Evolutionary conservation across 1,140 invertebrate species (phyloP).

Genomic region (Macrocentrus cingulum): DNA sequence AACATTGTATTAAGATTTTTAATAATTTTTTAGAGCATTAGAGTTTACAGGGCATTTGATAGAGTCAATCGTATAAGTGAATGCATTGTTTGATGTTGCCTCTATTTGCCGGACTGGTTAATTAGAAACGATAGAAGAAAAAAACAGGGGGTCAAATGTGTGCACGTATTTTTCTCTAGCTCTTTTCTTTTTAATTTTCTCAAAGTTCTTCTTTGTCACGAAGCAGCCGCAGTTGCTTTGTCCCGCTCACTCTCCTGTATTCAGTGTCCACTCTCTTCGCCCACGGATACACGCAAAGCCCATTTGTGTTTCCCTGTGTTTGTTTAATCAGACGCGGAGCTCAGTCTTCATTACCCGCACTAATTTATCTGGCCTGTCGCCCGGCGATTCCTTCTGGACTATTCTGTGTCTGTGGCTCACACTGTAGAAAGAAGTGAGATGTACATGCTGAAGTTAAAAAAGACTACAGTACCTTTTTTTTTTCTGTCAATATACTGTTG

Average conservation of each 20-base stretch:
- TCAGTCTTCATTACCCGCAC: conserved; percentile 52
- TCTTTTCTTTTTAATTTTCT: not conserved
- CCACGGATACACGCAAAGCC: conserved; percentile 29
- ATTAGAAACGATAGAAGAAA: conserved; percentile 41
- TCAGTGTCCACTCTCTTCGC: conserved; percentile 24
- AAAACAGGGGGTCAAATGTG: not conserved
- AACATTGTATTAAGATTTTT: too few species aligned
- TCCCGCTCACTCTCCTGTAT: conserved; percentile 2
- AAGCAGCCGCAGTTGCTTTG: not conserved
- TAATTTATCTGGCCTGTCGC: conserved; percentile 53
- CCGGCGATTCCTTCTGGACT: conserved; percentile 35
- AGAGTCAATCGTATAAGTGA: conserved; percentile 13
- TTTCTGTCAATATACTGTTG: not conserved
- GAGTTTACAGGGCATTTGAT: not conserved
- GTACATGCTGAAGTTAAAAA: not conserved
- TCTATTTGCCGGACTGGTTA: too few species aligned
- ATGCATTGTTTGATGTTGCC: conserved; percentile 10
- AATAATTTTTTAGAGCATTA: too few species aligned
- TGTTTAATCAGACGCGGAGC: conserved; percentile 53
- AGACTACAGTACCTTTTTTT: not conserved
- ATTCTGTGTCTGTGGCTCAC: not conserved
- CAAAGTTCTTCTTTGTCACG: conserved; percentile 12
- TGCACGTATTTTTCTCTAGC: conserved; percentile 7
- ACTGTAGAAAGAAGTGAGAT: not conserved
- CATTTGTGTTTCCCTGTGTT: conserved; percentile 49